Percentiles rank a stretch among this genome's conserved stretches.
Evolutionary conservation across 2,888 invertebrate species (phyloP).

Genomic region (Ferdinandea cuprea): DNA sequence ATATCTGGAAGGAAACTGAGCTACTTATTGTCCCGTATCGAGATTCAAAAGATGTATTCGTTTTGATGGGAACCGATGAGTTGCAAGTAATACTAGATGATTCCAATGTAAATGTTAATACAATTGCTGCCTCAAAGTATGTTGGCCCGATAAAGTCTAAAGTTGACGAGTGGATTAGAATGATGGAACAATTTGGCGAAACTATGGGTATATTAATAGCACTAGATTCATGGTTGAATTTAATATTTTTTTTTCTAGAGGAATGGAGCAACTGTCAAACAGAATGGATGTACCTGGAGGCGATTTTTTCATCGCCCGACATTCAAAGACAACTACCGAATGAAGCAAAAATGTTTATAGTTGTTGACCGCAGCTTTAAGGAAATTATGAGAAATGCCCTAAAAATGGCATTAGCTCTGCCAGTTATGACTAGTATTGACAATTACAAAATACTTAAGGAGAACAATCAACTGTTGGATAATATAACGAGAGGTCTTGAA

Average conservation of each 20-base stretch:
- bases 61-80: constrained; percentile 93
- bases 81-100: constrained; percentile 92
- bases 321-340: constrained; percentile 96
- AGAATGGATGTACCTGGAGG: constrained; percentile 97
- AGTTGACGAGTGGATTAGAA: constrained; percentile 92
- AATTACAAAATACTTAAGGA: constrained; percentile 87
- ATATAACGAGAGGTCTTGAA: constrained; percentile 95
- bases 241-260: constrained; percentile 84
- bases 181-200: constrained; percentile 89
- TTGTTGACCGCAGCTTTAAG: constrained; percentile 95
- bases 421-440: constrained; percentile 89
- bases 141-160: constrained; percentile 92
- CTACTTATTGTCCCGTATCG: constrained; percentile 91
- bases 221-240: neutral
- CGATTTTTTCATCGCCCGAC: constrained; percentile 96
- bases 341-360: constrained; percentile 93
- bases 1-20: constrained; percentile 91
- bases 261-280: constrained; percentile 95
- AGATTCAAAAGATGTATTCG: constrained; percentile 92
- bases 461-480: constrained; percentile 91
- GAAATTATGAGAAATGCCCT: constrained; percentile 92
- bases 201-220: constrained; percentile 87
- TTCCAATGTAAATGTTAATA: constrained; percentile 92
- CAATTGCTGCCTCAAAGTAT: constrained; percentile 93
- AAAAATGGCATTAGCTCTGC: constrained; percentile 92